Percentiles rank a stretch among this genome's conserved stretches.
These are phyloP conservation scores for Neodiprion fabricii DNA, from an alignment of 1,140 invertebrate genomes.

Conservation along the genomic window DNA sequence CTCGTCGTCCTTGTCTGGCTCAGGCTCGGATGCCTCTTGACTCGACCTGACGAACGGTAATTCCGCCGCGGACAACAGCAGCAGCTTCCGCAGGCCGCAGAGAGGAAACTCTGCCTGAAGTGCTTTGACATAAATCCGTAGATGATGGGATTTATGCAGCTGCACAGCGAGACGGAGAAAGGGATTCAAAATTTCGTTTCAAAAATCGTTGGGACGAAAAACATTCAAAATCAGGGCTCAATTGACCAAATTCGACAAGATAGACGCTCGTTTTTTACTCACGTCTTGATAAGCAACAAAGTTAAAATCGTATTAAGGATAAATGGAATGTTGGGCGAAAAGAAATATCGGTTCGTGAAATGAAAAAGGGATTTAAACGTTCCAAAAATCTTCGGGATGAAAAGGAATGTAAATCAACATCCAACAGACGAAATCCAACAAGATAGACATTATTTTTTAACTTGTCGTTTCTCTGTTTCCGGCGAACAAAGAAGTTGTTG, in stretches of 20 bases:
- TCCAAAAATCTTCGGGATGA: background rate
- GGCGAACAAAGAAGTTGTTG: background rate
- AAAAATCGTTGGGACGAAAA: no score
- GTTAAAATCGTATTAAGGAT: no score
- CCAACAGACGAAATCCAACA: no score
- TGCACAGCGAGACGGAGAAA: slow-evolving; percentile 44
- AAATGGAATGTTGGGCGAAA: no score
- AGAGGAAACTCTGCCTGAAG: slow-evolving; percentile 71
- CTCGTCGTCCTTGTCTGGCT: slow-evolving; percentile 56
- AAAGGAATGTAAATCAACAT: background rate
- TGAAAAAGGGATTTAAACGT: no score
- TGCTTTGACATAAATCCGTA: slow-evolving; percentile 85
- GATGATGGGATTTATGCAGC: slow-evolving; percentile 80
- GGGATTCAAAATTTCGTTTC: no score
- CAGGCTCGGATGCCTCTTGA: slow-evolving; percentile 52
- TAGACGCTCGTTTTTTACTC: background rate
- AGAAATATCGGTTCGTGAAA: no score
- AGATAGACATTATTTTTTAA: background rate
- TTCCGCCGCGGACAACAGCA: slow-evolving; percentile 45
- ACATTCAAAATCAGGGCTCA: no score
- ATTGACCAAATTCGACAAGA: background rate
- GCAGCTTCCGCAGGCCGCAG: slow-evolving; percentile 53
- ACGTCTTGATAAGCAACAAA: background rate
- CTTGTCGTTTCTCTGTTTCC: background rate
- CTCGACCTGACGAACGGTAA: slow-evolving; percentile 38